These are phyloP conservation scores for Bombus balteatus DNA, from an alignment of 1,140 invertebrate genomes.

Conservation along the genomic window DNA sequence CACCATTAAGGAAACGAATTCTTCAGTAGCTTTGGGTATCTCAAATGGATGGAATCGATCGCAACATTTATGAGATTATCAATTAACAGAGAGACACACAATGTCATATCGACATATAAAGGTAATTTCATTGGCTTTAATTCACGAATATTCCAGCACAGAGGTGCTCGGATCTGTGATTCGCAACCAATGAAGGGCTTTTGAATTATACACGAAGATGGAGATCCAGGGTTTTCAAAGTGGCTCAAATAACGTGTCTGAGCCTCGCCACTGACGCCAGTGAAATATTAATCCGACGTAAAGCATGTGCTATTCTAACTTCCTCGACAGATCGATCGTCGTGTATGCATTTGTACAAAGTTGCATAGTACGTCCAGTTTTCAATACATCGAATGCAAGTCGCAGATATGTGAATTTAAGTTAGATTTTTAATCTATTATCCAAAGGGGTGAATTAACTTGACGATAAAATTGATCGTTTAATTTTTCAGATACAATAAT, in stretches of 20 bases:
- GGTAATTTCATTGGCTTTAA: slow-evolving; percentile 11
- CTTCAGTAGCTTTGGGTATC: not conserved
- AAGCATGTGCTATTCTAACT: slow-evolving; percentile 37
- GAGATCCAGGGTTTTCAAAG: slow-evolving; percentile 39
- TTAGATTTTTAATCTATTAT: too few relatives aligned
- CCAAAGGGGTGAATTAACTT: too few relatives aligned
- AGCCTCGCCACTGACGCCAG: slow-evolving; percentile 16
- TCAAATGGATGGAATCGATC: not conserved
- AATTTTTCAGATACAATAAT: too few relatives aligned
- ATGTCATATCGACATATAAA: not conserved
- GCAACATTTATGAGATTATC: not conserved
- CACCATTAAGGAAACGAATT: not conserved
- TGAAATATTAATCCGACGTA: slow-evolving; percentile 61
- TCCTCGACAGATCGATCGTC: slow-evolving; percentile 46
- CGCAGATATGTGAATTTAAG: too few relatives aligned
- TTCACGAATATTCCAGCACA: not conserved
- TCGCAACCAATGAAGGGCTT: slow-evolving; percentile 6
- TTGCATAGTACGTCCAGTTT: not conserved
- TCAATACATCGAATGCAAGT: too few relatives aligned
- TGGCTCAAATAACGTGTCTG: slow-evolving; percentile 43
- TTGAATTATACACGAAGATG: slow-evolving; percentile 40
- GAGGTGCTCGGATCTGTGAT: slow-evolving; percentile 2
- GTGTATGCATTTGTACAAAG: not conserved
- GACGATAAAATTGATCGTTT: too few relatives aligned
- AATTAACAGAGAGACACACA: not conserved